Base-by-base conservation (phyloP, 2,113 vertebrate species). In the Trinectes maculatus region DNA sequence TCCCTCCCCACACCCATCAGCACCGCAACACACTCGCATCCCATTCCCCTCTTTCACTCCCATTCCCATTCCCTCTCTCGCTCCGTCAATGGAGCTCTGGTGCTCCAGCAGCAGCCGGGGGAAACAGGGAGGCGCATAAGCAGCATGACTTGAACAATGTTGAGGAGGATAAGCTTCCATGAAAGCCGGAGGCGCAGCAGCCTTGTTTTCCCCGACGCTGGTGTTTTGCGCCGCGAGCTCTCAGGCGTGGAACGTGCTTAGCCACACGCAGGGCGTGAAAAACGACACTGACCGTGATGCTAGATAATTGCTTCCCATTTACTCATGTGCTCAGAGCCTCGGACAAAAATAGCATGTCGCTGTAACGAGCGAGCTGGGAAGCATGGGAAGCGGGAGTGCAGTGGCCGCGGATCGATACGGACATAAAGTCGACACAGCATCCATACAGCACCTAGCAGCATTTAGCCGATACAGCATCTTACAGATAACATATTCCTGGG, bases 261-360 rank as follows among this genome's bases (percentile, higher is more conserved):
- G 84, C 80, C 85, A 71, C 81, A 85, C 75, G 68, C 85, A 77
- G 77, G 81, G 88, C 63, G 85, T 89, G 85, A 88, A 92, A 92
- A 91, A 85, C 69, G 84, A 90, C 89, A 87, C 89, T 77, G 87
- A 80, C 87, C 85, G 77, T 90, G 90, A 91, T 89, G 89, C 90
- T 89, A 85, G 91, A 85, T 93, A 92, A 92, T 92, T 91, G 88
- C 90, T 92, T 92, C 89, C 89, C 90, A 90, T 92, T 91, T 89
- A 85, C 85, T 86, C 81, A 69, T 84, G 87, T 80, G 81, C 87
- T 53, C 62, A 73, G 75, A 80, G 85, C 69, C 71, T 58, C 69
- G 57, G 91, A 91, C 88, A 87, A 89, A 93, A 92, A 93, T 92
- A 93, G 92, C 88, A 73, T 75, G 86, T 90, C 85, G 68, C 80